Base-by-base conservation (phyloP, 1,140 invertebrate species). In the Musca vetustissima region DNA sequence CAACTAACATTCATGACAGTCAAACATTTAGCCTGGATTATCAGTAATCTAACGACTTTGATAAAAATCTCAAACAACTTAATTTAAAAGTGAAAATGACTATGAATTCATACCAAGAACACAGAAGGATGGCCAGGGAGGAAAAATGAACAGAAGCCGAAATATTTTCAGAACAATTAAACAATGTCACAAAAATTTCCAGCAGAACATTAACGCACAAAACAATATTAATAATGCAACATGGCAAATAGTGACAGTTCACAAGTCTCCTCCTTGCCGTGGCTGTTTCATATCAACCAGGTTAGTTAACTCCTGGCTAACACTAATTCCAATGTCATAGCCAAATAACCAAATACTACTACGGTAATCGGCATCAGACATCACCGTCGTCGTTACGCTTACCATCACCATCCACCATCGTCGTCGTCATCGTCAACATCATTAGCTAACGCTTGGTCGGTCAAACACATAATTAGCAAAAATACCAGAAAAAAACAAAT, bases 191-290 rank as follows among this genome's bases (percentile, higher is more conserved):
- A 36, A 61, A 61, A 61, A 61, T 7, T n/a, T 43, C 57, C 36
- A 61, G 21, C 36, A 61, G 36, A 36, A 32, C 57, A 61, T 61
- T 61, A 36, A 61, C 28, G 36, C 57, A 36, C 32, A 59, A 4
- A 43, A 43, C 36, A 43, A 36, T 61, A 61, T 61, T 61, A 61
- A 61, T 61, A 61, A 61, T 61, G 57, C 57, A 61, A 61, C 57
- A 61, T 61, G 57, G 57, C 57, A 61, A n/a, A 17, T 21, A 61
- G 28, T 61, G 57, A 61, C 57, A 61, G 57, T 28, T 32, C 57
- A 28, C 25, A 61, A 36, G 9, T 3, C 17, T 19, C 28, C 17
- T n/a, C n/a, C 4, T n/a, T n/a, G 32, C 9, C 28, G 21, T 19
- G 36, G 28, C 57, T 21, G 53, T 8, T 36, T 13, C 36, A 36